Evolutionary conservation across 92 coral and sea anemone genomes (phyloP).

Genomic region (Epizoanthus fatuus): DNA sequence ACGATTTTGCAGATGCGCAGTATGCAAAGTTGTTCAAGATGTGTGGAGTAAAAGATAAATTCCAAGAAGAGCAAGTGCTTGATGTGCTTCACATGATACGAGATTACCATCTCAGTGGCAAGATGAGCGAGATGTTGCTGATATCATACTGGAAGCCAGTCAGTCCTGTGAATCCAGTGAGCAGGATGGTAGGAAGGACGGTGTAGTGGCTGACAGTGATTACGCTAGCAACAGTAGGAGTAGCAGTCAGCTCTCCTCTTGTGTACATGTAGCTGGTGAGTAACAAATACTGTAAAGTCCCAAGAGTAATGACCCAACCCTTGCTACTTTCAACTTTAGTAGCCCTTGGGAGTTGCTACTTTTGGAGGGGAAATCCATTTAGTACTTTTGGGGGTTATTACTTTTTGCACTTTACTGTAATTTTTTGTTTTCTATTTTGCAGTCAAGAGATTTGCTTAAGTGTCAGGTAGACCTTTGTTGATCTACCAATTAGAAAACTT

Average conservation of each 20-base stretch:
- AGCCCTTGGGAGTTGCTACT: too few species aligned
- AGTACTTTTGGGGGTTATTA: too few species aligned
- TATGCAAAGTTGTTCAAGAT: constrained; percentile 67
- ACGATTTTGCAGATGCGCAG: constrained; percentile 65
- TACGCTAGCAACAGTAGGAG: constrained; percentile 27
- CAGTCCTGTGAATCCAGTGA: neutral
- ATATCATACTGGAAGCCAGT: constrained; percentile 60
- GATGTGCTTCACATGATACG: constrained; percentile 76
- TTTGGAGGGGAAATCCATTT: too few species aligned
- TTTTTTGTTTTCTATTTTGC: neutral
- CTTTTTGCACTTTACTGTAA: too few species aligned
- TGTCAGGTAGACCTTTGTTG: too few species aligned
- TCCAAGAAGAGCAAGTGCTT: constrained; percentile 74
- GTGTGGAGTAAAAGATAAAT: constrained; percentile 81
- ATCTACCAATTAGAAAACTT: too few species aligned
- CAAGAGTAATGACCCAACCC: too few species aligned
- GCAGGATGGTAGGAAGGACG: neutral
- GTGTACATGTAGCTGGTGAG: constrained; percentile 1
- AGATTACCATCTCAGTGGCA: constrained; percentile 61
- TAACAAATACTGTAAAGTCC: too few species aligned
- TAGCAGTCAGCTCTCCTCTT: constrained; percentile 31
- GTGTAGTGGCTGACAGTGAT: constrained; percentile 18
- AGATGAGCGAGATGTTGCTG: constrained; percentile 70
- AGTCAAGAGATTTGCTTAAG: too few species aligned
- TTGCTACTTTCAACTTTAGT: too few species aligned